Percentiles rank a stretch among this genome's conserved stretches.
These are phyloP conservation scores for Acleris cristana DNA, from an alignment of 2,888 invertebrate genomes.

Conservation along the genomic window DNA sequence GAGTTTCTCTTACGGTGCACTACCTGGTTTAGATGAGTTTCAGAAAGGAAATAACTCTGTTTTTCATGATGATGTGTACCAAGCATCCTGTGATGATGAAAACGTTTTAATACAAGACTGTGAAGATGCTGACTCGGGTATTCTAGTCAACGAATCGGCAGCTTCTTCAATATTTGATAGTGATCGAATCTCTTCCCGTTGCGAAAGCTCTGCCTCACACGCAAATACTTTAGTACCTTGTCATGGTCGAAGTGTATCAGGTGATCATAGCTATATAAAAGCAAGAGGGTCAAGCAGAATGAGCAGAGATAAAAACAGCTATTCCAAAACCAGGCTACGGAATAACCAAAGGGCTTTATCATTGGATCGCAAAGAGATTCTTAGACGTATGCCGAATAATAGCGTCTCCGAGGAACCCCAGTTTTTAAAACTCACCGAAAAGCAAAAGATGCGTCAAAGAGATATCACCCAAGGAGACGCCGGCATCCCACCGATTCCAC, in stretches of 20 bases:
- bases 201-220: constrained; percentile 81
- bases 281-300: constrained; percentile 68
- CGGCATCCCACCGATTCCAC: constrained; percentile 80
- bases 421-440: constrained; percentile 76
- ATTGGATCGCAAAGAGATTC: constrained; percentile 81
- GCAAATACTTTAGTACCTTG: constrained; percentile 65
- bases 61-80: constrained; percentile 84
- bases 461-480: constrained; percentile 66
- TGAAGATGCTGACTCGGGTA: constrained; percentile 90
- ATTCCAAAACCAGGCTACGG: constrained; percentile 64
- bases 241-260: constrained; percentile 78
- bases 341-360: constrained; percentile 81
- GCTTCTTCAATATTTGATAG: constrained; percentile 86
- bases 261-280: constrained; percentile 74
- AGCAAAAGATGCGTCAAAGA: constrained; percentile 78
- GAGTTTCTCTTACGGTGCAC: constrained; percentile 89
- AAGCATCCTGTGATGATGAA: constrained; percentile 79
- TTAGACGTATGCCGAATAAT: constrained; percentile 75
- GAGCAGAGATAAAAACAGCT: constrained; percentile 70
- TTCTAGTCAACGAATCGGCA: constrained; percentile 88
- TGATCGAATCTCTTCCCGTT: constrained; percentile 79
- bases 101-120: constrained; percentile 84
- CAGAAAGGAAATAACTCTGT: constrained; percentile 85
- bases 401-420: constrained; percentile 71
- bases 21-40: constrained; percentile 89